Base-by-base conservation (phyloP, 2,888 invertebrate genomes). In the Epinotia ramella region DNA sequence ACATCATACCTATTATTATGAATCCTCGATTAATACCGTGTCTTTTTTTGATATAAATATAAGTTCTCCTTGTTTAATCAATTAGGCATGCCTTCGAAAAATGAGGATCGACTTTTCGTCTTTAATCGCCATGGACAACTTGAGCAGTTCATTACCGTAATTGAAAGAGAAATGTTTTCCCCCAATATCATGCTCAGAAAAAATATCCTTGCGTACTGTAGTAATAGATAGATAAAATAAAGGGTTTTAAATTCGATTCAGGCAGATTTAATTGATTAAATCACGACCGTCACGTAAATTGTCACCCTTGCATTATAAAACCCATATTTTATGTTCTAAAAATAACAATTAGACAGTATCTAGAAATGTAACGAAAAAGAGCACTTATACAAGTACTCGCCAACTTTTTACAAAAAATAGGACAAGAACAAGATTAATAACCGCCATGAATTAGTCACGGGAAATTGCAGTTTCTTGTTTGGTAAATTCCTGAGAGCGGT, bases 391-490 rank as follows among this genome's bases (percentile, higher is more conserved):
- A 78, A 80, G 77, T 80, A 76, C 74, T 73, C 59, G 77, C 76
- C 73, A 80, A 79, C 78, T 75, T 84, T 82, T 80, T 79, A 78
- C 78, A 80, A 84, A 85, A 88, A 87, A 87, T 85, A 83, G 82
- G 84, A 85, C 84, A 84, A 82, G 84, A 87, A 85, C 85, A 89
- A 90, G 91, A 90, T 90, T 88, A 89, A 91, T 90, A 89, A 86
- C 82, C 81, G 83, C 85, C 85, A 86, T 87, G 87, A 90, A 90
- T 91, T 89, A 90, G 90, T 84, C 86, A 86, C 84, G 84, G 89
- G 87, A 90, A 90, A 91, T 91, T 91, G 89, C 88, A 87, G 89
- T 90, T 88, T 85, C 89, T 89, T 89, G 89, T 89, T 88, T 87
- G 88, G 87, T 86, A 84, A 89, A 89, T 90, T 89, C 87, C 86